Conservation (phyloP, 2,797 vertebrate species). For the Hipposideros larvatus region DNA sequence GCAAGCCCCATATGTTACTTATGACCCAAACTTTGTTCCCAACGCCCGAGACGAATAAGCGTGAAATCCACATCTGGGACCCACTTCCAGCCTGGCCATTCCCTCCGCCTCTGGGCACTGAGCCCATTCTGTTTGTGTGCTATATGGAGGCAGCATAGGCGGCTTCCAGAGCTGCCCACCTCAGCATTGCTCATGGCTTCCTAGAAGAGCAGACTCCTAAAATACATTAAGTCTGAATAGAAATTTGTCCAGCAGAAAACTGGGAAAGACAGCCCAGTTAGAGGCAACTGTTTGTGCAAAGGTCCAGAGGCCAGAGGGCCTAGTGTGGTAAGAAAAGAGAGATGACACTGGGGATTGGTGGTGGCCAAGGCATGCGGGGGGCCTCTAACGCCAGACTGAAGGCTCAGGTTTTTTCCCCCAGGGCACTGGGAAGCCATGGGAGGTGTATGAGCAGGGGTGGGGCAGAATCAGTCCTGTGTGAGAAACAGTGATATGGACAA, state of each 20-base stretch:
- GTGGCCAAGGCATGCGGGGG: too few species aligned
- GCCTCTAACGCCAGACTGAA: not conserved
- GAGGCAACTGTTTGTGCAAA: not conserved
- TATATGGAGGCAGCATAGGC: constrained; percentile 53
- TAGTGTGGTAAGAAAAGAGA: not conserved
- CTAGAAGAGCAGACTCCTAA: not conserved
- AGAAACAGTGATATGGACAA: not conserved
- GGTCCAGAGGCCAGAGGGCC: not conserved
- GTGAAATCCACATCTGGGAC: constrained; percentile 85
- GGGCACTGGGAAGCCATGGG: not conserved
- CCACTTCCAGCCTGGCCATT: constrained; percentile 38
- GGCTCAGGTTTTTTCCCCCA: not conserved
- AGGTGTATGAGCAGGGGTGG: not conserved
- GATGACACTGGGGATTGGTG: not conserved
- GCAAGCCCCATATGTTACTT: constrained; percentile 61
- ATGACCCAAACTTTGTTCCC: constrained; percentile 81
- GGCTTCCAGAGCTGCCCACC: constrained; percentile 48
- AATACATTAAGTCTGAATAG: not conserved
- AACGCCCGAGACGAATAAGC: constrained; percentile 73
- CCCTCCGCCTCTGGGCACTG: not conserved
- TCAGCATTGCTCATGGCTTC: not conserved
- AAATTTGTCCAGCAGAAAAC: not conserved
- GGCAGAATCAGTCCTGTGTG: not conserved
- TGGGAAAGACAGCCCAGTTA: not conserved
- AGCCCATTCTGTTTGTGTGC: constrained; percentile 20